phyloP scores from a whole-genome alignment of 2,888 invertebrate genomes.

The Neelides folsomi region DNA sequence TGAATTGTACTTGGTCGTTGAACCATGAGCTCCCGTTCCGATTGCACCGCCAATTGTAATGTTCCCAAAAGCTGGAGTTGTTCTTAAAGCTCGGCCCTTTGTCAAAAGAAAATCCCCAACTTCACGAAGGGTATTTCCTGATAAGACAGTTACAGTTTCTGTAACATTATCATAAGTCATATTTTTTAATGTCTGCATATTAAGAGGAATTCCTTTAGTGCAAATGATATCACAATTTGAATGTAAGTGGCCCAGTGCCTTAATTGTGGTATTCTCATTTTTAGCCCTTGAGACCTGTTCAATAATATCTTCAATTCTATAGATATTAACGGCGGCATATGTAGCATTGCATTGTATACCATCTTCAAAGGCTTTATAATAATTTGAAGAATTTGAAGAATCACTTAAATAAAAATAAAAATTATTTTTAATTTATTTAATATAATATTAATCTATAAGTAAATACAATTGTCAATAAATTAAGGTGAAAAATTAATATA shows the following conservation, averaged over 20 bases:
- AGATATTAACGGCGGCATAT: background rate
- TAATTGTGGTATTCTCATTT: background rate
- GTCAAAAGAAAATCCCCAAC: background rate
- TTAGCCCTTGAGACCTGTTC: background rate
- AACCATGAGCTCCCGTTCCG: constrained; percentile 14
- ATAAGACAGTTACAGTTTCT: constrained; percentile 5
- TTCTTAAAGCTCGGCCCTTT: constrained; percentile 2
- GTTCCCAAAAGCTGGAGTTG: constrained; percentile 8
- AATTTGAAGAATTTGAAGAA: too few relatives aligned
- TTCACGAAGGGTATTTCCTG: constrained; percentile 6
- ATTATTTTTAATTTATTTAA: too few relatives aligned
- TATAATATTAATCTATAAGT: too few relatives aligned
- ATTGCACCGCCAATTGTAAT: constrained; percentile 13
- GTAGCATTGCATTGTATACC: background rate
- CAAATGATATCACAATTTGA: constrained; percentile 4
- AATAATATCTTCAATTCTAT: background rate
- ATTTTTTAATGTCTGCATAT: background rate
- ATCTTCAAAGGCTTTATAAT: background rate
- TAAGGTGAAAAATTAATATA: too few relatives aligned
- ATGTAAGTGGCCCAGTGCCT: constrained; percentile 1
- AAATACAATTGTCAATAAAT: too few relatives aligned
- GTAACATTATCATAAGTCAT: background rate
- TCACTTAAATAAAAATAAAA: too few relatives aligned
- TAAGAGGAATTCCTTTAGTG: constrained; percentile 3
- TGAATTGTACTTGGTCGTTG: constrained; percentile 3